Percentiles rank a stretch among this genome's conserved stretches.
phyloP scores from a whole-genome alignment of 2,888 invertebrate species.

The Heliconius aoede region DNA sequence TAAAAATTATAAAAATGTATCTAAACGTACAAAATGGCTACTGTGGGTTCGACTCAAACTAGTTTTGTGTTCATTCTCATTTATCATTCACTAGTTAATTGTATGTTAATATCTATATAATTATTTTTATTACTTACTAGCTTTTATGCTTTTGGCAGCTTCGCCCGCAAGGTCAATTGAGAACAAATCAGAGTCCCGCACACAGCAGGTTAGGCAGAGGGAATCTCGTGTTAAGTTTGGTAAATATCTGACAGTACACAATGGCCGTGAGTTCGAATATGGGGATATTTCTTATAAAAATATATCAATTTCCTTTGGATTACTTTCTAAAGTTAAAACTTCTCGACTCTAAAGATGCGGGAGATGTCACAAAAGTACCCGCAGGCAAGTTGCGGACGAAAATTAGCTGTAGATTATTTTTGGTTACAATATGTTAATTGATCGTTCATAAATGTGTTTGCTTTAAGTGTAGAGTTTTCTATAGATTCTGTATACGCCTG shows the following conservation, averaged over 20 bases:
- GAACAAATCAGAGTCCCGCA: too few species aligned
- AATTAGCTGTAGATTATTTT: background rate
- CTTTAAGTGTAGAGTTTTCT: background rate
- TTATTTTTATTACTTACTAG: background rate
- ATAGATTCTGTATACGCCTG: background rate
- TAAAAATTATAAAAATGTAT: constrained; percentile 12
- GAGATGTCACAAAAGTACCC: background rate
- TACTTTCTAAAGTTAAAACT: too few species aligned
- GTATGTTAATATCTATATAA: background rate
- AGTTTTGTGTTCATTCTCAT: background rate
- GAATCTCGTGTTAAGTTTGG: too few species aligned
- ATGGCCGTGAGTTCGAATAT: too few species aligned
- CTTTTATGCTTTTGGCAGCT: background rate
- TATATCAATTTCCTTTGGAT: too few species aligned
- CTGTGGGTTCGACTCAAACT: background rate
- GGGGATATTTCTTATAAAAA: too few species aligned
- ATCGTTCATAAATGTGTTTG: background rate
- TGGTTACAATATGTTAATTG: too few species aligned
- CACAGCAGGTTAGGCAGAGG: too few species aligned
- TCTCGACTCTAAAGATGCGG: too few species aligned
- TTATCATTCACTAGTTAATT: constrained; percentile 5
- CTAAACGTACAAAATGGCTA: constrained; percentile 4
- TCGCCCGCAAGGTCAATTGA: background rate
- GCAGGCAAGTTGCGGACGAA: background rate
- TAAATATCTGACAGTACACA: too few species aligned